phyloP scores from a whole-genome alignment of 2,888 invertebrate species.

The Epirrita christyi region DNA sequence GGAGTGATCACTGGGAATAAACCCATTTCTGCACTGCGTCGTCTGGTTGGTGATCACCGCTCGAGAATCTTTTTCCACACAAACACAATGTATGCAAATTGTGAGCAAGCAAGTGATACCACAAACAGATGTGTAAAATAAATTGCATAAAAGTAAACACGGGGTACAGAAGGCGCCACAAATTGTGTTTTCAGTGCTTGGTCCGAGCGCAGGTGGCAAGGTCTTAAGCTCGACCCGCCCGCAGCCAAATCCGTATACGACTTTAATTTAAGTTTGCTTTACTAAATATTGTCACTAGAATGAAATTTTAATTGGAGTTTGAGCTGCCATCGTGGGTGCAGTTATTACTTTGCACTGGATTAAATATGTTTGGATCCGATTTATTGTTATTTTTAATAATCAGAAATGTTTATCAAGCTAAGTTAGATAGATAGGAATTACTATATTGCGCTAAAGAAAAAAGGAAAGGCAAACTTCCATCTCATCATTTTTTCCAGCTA shows the following conservation, averaged over 20 bases:
- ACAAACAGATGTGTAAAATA: constrained; percentile 57
- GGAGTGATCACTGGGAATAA: not conserved
- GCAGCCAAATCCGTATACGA: constrained; percentile 74
- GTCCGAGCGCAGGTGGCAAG: constrained; percentile 69
- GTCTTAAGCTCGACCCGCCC: constrained; percentile 66
- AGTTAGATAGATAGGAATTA: too few species aligned
- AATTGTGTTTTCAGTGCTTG: constrained; percentile 74
- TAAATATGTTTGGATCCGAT: constrained; percentile 28
- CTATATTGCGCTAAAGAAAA: too few species aligned
- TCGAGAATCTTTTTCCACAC: too few species aligned
- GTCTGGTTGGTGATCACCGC: too few species aligned
- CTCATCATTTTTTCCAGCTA: too few species aligned
- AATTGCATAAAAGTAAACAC: constrained; percentile 73
- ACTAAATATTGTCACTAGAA: constrained; percentile 73
- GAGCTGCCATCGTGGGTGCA: constrained; percentile 33
- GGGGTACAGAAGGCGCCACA: constrained; percentile 71
- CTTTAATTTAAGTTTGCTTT: constrained; percentile 82
- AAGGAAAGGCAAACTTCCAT: too few species aligned
- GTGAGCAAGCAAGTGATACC: constrained; percentile 22
- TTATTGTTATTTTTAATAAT: too few species aligned
- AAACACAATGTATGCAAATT: constrained; percentile 1
- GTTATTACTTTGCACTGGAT: constrained; percentile 35
- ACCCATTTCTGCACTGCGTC: not conserved
- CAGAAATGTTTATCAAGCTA: not conserved
- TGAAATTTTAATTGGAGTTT: constrained; percentile 61